These are phyloP conservation scores for Telmatochromis sp. DNA, from an alignment of 2,113 vertebrate species.

Conservation along the genomic window DNA sequence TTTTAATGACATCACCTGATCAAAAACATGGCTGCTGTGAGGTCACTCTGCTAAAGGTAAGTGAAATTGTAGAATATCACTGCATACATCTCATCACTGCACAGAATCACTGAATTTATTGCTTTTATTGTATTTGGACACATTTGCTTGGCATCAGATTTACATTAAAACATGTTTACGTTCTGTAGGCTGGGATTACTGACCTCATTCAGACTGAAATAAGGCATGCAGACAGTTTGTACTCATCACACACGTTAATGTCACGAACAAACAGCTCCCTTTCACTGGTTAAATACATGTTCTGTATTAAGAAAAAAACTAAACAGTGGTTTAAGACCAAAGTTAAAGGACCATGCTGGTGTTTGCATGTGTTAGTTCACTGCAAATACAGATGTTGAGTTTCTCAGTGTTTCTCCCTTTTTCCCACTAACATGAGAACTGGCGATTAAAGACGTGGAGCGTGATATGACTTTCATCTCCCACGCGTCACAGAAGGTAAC, in stretches of 20 bases:
- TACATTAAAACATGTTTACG: constrained; percentile 1
- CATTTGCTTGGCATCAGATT: constrained; percentile 1
- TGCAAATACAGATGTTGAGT: background rate
- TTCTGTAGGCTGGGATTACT: background rate
- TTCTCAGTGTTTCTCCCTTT: background rate
- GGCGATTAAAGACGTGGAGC: background rate
- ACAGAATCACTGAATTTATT: constrained; percentile 7
- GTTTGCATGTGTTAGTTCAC: background rate
- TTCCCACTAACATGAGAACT: background rate
- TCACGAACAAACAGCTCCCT: constrained; percentile 20
- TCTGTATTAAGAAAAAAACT: constrained; percentile 8
- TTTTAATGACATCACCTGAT: background rate
- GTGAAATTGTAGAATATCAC: accelerated
- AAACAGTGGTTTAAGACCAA: constrained; percentile 42
- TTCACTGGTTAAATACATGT: constrained; percentile 35
- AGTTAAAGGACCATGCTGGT: constrained; percentile 21
- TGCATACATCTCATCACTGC: background rate
- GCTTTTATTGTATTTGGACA: constrained; percentile 46
- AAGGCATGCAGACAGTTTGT: background rate
- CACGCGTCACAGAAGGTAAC: background rate
- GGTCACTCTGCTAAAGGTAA: background rate
- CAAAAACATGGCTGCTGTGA: background rate
- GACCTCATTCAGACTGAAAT: background rate
- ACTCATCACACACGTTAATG: constrained; percentile 8
- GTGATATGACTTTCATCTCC: background rate